Evolutionary conservation across 2,797 vertebrate genomes (phyloP).

Genomic region (Semaprochilodus insignis): DNA sequence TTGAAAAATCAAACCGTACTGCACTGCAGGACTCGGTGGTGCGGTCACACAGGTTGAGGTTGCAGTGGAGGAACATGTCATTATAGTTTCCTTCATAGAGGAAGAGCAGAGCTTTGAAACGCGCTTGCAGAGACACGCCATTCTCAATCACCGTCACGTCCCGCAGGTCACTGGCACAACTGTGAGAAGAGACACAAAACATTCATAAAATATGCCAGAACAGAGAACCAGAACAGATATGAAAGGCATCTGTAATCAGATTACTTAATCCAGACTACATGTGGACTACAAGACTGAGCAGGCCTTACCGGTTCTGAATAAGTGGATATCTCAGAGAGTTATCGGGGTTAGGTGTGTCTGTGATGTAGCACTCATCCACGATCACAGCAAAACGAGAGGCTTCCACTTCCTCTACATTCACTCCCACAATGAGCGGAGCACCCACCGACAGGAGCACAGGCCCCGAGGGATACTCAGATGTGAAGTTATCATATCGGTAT

Average conservation of each 20-base stretch:
- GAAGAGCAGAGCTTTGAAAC: constrained; percentile 78
- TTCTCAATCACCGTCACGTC: constrained; percentile 72
- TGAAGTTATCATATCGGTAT: constrained; percentile 71
- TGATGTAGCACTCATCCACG: constrained; percentile 77
- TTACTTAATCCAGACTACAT: no score
- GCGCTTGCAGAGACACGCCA: constrained; percentile 69
- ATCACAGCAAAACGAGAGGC: constrained; percentile 65
- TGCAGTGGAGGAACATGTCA: constrained; percentile 77
- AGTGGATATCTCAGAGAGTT: constrained; percentile 70
- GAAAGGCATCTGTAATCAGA: neutral
- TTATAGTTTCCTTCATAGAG: constrained; percentile 66
- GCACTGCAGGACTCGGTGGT: constrained; percentile 63
- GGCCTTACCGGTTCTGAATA: constrained; percentile 76
- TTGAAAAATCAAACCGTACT: constrained; percentile 56
- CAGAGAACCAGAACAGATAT: neutral
- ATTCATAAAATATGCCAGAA: neutral
- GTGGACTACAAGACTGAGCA: neutral
- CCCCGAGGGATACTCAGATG: constrained; percentile 58
- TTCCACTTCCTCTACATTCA: constrained; percentile 67
- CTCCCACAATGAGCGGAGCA: constrained; percentile 69
- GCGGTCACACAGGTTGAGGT: constrained; percentile 73
- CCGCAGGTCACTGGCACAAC: constrained; percentile 71
- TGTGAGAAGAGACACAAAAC: constrained; percentile 38
- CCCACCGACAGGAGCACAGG: constrained; percentile 60
- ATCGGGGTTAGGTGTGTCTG: constrained; percentile 59